Evolutionary conservation across 2,888 invertebrate species (phyloP).

Genomic region (Ectropis crepuscularia): DNA sequence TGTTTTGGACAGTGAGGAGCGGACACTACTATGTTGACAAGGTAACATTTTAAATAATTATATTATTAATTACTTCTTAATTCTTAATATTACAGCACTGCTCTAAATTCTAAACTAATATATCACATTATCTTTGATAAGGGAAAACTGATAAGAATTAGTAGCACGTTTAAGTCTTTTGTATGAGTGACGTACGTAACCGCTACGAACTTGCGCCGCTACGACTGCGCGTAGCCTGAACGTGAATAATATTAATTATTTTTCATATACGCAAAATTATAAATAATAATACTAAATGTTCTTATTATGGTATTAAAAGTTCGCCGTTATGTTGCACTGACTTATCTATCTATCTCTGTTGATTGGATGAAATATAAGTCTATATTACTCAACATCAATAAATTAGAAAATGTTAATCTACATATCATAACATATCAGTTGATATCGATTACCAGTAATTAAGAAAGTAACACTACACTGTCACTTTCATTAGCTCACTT

Average conservation of each 20-base stretch:
- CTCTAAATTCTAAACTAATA: background rate
- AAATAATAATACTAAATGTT: no score
- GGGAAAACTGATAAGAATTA: background rate
- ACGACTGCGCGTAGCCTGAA: constrained; percentile 22
- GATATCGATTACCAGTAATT: constrained; percentile 36
- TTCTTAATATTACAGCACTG: background rate
- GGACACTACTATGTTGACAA: constrained; percentile 61
- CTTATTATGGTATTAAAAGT: no score
- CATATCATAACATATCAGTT: constrained; percentile 35
- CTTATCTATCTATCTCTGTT: no score
- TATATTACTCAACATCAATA: constrained; percentile 7
- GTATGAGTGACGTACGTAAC: constrained; percentile 49
- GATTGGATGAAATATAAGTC: background rate
- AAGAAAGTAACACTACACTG: constrained; percentile 30
- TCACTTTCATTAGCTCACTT: constrained; percentile 33
- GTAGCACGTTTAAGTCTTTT: constrained; percentile 55
- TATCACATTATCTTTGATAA: background rate
- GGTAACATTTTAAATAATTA: constrained; percentile 57
- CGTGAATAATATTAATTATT: background rate
- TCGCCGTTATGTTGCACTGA: no score
- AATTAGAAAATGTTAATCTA: constrained; percentile 24
- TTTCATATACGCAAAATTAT: no score
- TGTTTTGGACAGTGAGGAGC: constrained; percentile 58
- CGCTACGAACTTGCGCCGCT: constrained; percentile 45
- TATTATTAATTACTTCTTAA: constrained; percentile 25